phyloP scores from a whole-genome alignment of 1,140 invertebrate genomes.

The Sipha flava region DNA sequence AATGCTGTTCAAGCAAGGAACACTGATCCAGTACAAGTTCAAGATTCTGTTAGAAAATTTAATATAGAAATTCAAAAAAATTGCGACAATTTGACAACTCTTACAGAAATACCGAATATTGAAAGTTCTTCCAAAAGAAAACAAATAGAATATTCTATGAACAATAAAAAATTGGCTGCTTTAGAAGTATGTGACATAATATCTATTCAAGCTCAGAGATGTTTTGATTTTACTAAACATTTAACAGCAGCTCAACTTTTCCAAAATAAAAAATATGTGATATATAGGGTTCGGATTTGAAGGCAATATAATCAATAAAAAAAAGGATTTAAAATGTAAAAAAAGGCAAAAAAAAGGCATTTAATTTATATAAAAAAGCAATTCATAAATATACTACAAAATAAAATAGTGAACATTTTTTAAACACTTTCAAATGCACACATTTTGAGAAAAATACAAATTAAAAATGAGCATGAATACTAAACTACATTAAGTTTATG shows the following conservation, averaged over 20 bases:
- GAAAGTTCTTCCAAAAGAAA: background rate
- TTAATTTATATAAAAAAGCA: too few species aligned
- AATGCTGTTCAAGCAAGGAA: background rate
- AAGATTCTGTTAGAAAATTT: background rate
- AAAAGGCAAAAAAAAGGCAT: too few species aligned
- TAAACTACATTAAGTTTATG: too few species aligned
- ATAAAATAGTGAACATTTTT: too few species aligned
- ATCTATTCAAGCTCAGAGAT: background rate
- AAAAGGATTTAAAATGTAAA: too few species aligned
- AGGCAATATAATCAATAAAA: too few species aligned
- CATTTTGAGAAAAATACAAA: too few species aligned
- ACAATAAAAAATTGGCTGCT: background rate
- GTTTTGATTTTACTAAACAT: conserved; percentile 1
- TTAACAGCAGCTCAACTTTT: background rate
- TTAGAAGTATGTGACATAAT: background rate
- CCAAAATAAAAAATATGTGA: background rate
- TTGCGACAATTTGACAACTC: background rate
- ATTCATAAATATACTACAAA: too few species aligned
- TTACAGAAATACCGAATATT: background rate
- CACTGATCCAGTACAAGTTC: background rate
- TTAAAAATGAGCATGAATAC: too few species aligned
- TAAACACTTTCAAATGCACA: too few species aligned
- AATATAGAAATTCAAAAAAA: too few species aligned
- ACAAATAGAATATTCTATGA: background rate
- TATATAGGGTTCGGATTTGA: too few species aligned